Evolutionary conservation across 2,888 invertebrate genomes (phyloP), one percentile per base, ranked within the genome.

Genomic region (Philonicus albiceps): DNA sequence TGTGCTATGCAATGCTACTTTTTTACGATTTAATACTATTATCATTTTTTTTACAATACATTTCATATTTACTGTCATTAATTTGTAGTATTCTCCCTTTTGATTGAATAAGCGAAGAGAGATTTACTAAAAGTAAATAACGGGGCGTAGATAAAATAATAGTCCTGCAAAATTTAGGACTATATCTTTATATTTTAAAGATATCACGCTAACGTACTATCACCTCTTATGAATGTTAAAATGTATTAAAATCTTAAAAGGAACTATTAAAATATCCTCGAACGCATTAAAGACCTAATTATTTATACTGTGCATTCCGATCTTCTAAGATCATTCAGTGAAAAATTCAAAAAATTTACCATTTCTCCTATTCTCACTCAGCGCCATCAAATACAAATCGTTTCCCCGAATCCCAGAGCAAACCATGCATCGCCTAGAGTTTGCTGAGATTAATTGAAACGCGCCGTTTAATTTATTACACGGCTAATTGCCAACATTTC

Each of bases 401-500:
- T 64, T 64, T 64, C 64, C 22, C 64, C 64, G 22, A 64, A 64
- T 11, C 64, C 27, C 4, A 27, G 22, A 11, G 11, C 7, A n/a
- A 19, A 64, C 64, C 11, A 27, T 64, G 64, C 49, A 49, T 49
- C n/a, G 64, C 6, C 8, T 22, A 64, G 64, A 64, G 27, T 64
- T 64, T 22, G 27, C 11, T 3, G 64, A 64, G 64, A 64, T 64
- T 64, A 64, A 64, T 64, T 64, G 64, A 64, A 64, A 64, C 64
- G 64, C 64, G 64, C 74, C 74, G 74, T 74, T 74, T 34, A 74
- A 74, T 74, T 74, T 74, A 74, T 34, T 74, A 34, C 74, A 34
- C 34, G 74, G 74, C 34, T 34, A 74, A 74, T 74, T 74, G 74
- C 74, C 74, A 74, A 74, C 31, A 74, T 74, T 64, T 64, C 64